A percentile compares a stretch with the other conserved stretches of the same genome.
Evolutionary conservation across 2,888 invertebrate genomes (phyloP).

Genomic region (Balanococcus diminutus): DNA sequence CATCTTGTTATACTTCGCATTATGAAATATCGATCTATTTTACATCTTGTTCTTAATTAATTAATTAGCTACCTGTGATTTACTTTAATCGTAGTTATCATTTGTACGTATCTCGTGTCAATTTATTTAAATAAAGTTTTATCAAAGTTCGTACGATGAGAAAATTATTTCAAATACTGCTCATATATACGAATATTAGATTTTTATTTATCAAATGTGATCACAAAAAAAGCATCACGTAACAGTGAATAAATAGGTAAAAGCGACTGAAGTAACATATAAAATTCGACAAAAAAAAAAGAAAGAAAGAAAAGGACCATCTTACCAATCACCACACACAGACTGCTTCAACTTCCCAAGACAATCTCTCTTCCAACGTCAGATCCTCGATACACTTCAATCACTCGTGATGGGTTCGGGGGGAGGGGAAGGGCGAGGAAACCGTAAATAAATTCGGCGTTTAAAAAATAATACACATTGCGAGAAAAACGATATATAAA

Average conservation of each 20-base stretch:
- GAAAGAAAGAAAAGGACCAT: neutral
- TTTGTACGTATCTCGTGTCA: no score
- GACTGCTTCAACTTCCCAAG: neutral
- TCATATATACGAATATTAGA: neutral
- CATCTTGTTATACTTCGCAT: no score
- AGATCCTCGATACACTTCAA: neutral
- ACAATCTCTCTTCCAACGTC: neutral
- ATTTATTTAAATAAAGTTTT: no score
- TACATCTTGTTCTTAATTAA: no score
- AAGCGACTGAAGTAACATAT: neutral
- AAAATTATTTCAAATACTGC: no score
- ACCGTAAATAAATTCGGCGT: neutral
- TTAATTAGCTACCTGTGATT: no score
- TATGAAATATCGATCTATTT: neutral
- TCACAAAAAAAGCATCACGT: neutral
- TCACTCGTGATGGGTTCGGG: no score
- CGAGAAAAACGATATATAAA: neutral
- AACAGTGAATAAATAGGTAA: slow-evolving; percentile 6
- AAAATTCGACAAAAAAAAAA: neutral
- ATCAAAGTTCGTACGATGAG: no score
- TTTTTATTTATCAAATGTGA: neutral
- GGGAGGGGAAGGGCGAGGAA: no score
- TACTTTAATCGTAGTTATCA: no score
- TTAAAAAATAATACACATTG: neutral
- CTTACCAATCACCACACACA: neutral